A percentile compares a stretch with the other conserved stretches of the same genome.
Evolutionary conservation across 1,140 invertebrate species (phyloP).

Genomic region (Papilio xuthus): DNA sequence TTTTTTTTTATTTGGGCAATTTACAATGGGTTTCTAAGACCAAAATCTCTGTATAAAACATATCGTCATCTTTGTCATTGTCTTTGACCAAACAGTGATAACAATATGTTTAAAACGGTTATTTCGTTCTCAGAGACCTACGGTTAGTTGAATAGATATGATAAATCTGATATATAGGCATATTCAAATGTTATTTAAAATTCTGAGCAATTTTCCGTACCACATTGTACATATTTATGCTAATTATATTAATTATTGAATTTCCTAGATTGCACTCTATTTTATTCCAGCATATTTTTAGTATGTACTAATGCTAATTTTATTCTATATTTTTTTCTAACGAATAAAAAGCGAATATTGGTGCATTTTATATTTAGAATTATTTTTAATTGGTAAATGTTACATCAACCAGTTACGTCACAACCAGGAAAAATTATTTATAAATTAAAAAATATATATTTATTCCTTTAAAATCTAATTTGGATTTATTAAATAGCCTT

Average conservation of each 20-base stretch:
- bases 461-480: no score
- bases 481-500: no score
- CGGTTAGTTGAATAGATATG: neutral
- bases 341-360: neutral
- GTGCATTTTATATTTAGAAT: neutral
- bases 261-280: slow-evolving; percentile 16
- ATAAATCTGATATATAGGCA: neutral
- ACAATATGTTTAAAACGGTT: no score
- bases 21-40: no score
- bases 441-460: no score
- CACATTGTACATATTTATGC: slow-evolving; percentile 16
- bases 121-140: no score
- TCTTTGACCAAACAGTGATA: no score
- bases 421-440: no score
- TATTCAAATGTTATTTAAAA: no score
- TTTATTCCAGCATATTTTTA: neutral
- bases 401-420: neutral
- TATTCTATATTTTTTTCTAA: neutral
- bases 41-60: no score
- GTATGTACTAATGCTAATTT: neutral
- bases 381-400: neutral
- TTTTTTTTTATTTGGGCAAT: neutral
- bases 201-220: no score
- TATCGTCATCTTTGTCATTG: no score
- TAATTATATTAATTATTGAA: neutral